phyloP scores from a whole-genome alignment of 2,113 vertebrate species.

The Mixornis gularis region DNA sequence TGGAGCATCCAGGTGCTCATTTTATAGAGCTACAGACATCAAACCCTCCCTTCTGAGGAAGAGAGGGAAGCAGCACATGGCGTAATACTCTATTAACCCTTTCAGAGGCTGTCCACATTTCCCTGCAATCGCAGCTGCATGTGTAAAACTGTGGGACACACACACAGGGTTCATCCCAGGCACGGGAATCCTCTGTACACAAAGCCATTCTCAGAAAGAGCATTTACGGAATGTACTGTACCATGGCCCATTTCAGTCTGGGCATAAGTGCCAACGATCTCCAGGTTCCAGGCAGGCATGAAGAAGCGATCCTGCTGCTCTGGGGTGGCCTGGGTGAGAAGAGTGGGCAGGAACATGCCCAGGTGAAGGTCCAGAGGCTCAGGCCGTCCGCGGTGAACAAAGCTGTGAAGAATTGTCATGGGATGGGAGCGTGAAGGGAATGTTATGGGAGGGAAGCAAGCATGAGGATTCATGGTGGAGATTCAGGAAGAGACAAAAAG shows the following conservation, averaged over 20 bases:
- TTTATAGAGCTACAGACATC: neutral
- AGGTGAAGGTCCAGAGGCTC: conserved; percentile 95
- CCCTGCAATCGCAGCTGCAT: neutral
- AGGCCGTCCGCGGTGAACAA: conserved; percentile 83
- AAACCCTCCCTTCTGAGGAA: neutral
- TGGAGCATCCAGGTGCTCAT: neutral
- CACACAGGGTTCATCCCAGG: neutral
- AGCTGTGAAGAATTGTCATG: conserved; percentile 74
- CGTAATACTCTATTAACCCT: neutral
- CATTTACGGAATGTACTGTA: conserved; percentile 75
- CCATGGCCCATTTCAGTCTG: conserved; percentile 99
- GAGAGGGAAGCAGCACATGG: neutral
- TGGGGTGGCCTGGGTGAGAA: conserved; percentile 93
- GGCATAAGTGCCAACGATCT: conserved; percentile 98
- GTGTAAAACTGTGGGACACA: neutral
- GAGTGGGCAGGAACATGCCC: conserved; percentile 97
- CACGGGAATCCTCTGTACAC: neutral
- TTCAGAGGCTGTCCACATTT: neutral
- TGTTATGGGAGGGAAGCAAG: conserved; percentile 35
- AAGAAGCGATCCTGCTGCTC: conserved; percentile 96
- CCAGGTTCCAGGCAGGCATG: conserved; percentile 95
- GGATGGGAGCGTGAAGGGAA: conserved; percentile 36
- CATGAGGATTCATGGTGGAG: conserved; percentile 31
- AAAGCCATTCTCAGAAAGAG: conserved; percentile 50
- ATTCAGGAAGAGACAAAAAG: conserved; percentile 48